A percentile compares a stretch with the other conserved stretches of the same genome.
Evolutionary conservation across 2,888 invertebrate species (phyloP).

Genomic region (Diaperis boleti): DNA sequence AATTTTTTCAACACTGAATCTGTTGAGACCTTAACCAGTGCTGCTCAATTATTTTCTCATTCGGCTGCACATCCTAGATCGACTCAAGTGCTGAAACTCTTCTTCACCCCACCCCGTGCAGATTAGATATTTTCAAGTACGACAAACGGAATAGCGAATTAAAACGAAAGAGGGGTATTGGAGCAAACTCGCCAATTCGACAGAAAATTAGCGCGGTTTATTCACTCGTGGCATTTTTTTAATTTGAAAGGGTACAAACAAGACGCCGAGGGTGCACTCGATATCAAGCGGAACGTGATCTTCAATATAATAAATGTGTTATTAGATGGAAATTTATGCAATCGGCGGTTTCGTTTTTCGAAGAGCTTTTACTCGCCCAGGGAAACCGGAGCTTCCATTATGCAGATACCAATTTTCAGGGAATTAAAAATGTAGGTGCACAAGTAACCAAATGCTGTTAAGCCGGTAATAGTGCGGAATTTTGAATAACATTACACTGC

Average conservation of each 20-base stretch:
- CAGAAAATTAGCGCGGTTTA: conserved; percentile 3
- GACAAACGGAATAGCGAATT: conserved; percentile 2
- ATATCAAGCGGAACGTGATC: conserved; percentile 17
- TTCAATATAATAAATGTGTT: conserved; percentile 15
- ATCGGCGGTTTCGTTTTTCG: conserved; percentile 1
- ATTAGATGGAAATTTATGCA: conserved; percentile 19
- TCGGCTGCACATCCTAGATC: too few species aligned
- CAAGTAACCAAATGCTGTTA: background rate
- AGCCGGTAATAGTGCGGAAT: background rate
- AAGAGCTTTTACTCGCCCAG: background rate
- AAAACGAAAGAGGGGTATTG: background rate
- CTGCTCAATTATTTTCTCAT: too few species aligned
- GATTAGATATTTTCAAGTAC: conserved; percentile 19
- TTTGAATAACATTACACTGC: too few species aligned
- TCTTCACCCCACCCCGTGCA: too few species aligned
- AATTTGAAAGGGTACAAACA: conserved; percentile 3
- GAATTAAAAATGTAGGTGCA: background rate
- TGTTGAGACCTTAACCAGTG: too few species aligned
- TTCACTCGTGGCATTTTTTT: background rate
- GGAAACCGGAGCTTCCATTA: conserved; percentile 5
- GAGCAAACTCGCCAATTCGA: conserved; percentile 12
- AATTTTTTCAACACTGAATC: too few species aligned
- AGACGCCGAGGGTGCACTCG: background rate
- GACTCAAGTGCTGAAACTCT: too few species aligned
- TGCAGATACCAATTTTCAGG: conserved; percentile 4